A percentile compares a stretch with the other conserved stretches of the same genome.
Conservation (phyloP, 2,113 vertebrate species). For the Melanocharis versteri region DNA sequence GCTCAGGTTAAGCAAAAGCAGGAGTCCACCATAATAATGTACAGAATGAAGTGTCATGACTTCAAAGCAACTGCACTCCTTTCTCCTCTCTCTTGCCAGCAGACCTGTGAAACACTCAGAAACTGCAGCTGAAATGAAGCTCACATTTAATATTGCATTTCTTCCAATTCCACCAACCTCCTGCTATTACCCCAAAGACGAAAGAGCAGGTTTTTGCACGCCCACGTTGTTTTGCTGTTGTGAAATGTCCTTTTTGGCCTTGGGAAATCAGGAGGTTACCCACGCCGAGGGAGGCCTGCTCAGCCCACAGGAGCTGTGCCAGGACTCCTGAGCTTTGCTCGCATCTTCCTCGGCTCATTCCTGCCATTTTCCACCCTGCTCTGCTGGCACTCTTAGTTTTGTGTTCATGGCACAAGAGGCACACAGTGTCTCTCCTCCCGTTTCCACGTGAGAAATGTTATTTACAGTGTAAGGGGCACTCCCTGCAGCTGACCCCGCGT, state of each 20-base stretch:
- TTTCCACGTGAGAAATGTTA: neutral
- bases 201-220: neutral
- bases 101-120: neutral
- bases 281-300: accelerated
- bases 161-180: neutral
- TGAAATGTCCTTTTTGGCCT: neutral
- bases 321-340: neutral
- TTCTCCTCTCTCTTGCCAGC: neutral
- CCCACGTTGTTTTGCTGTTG: neutral
- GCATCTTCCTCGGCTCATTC: accelerated
- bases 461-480: accelerated
- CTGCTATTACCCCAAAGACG: neutral
- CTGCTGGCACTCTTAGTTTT: neutral
- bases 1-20: neutral
- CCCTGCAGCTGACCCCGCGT: accelerated
- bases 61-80: neutral
- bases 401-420: accelerated
- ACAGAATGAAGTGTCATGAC: neutral
- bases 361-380: accelerated
- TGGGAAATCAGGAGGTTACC: accelerated
- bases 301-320: accelerated
- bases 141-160: accelerated
- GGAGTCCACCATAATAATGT: neutral
- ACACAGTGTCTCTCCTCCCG: neutral
- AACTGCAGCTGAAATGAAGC: accelerated